Conservation (phyloP, 2,113 vertebrate species). For the Oncorhynchus clarkii region DNA sequence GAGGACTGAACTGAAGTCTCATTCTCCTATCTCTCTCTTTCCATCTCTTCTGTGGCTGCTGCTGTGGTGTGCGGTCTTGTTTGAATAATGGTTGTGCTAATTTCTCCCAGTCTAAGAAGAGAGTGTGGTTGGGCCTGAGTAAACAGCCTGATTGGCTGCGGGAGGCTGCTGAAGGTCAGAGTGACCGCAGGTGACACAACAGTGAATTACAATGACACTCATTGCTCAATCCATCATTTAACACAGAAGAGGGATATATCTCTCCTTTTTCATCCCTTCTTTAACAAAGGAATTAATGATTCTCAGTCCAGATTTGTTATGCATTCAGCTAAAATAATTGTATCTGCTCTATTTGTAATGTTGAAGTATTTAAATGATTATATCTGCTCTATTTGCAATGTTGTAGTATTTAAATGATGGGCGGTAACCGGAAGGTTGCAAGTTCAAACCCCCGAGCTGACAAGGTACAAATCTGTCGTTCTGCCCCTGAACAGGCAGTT, state of each 20-base stretch:
- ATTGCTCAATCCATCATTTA: no score
- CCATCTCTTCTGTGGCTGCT: constrained; percentile 39
- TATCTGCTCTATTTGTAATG: no score
- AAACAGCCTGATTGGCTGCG: constrained; percentile 46
- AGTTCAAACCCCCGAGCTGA: no score
- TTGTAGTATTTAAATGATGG: no score
- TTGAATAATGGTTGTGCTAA: constrained; percentile 45
- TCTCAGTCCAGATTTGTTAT: constrained; percentile 22
- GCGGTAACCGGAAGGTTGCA: no score
- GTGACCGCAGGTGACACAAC: constrained; percentile 47
- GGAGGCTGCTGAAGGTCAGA: constrained; percentile 41
- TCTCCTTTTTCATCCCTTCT: not conserved
- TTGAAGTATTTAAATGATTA: no score
- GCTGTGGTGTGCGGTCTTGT: constrained; percentile 25
- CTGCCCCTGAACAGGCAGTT: no score
- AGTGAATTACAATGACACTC: constrained; percentile 36
- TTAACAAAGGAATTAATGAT: not conserved
- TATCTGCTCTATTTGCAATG: no score
- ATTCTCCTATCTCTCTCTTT: not conserved
- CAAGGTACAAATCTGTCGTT: no score
- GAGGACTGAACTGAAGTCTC: not conserved
- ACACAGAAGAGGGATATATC: not conserved
- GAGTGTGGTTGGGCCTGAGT: constrained; percentile 42
- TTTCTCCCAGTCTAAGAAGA: constrained; percentile 47
- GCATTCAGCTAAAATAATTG: constrained; percentile 28